Evolutionary conservation across 2,888 invertebrate genomes (phyloP), one percentile per base, ranked within the genome.

Genomic region (Neoitamus cyanurus): DNA sequence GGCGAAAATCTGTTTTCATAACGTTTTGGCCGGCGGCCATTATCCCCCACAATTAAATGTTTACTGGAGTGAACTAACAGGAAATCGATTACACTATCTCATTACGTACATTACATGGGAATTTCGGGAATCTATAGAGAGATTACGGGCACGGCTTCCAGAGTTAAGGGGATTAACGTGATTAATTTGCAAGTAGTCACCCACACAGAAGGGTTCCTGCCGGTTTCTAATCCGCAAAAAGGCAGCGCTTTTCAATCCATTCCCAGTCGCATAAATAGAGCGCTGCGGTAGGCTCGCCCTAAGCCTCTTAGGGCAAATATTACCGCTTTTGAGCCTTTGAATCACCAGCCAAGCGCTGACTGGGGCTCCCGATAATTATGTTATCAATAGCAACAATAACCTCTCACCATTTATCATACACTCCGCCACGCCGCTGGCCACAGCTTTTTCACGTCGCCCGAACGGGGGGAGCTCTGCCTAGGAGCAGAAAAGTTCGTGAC

Each of bases 51-150:
- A 80, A 80, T 80, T 80, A 80, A 80, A 80, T 80, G 58, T 80
- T 58, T 80, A 80, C 78, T 80, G 78, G 78, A 58, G 78, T 80
- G 58, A 34, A 80, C 78, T 58, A 58, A 80, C 58, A 80, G 34
- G 78, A 80, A 80, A 80, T 80, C 78, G 78, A 80, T 80, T 48
- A 34, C 58, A 58, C 78, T 58, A 80, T 58, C 58, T 58, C 78
- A 80, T 80, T 80, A 80, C 37, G 58, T 20, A 15, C 78, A 80
- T 30, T 31, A 80, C 31, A 80, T 58, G 25, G 78, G 15, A 48
- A 80, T 75, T 34, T 73, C n/a, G 31, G 70, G 70, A 70, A 30
- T 70, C 30, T 31, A 31, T 70, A 30, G 73, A 9, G 36, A 46
- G 77, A 46, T 31, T 46, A 46, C 2, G 25, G 77, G 77, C 25